Conservation (phyloP, 2,888 invertebrate genomes). For the Eutolmus rufibarbis region DNA sequence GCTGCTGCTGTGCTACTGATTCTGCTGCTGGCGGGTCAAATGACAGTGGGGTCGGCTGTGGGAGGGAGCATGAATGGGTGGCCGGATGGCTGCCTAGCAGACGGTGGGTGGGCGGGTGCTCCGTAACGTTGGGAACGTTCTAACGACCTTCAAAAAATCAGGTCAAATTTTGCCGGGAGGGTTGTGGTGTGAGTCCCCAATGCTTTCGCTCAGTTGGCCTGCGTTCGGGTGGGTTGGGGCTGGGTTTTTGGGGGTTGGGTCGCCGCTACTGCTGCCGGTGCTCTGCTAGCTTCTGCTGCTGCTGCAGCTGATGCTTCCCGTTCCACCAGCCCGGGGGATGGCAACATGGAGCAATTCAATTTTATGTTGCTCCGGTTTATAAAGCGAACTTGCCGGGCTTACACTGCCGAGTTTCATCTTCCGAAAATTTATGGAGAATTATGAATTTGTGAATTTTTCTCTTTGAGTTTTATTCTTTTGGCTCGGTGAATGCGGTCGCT, state of each 20-base stretch:
- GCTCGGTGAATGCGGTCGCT: neutral
- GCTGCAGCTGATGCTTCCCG: neutral
- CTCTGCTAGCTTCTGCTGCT: neutral
- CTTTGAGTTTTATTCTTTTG: neutral
- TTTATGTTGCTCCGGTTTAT: constrained; percentile 37
- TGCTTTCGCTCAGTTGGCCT: neutral
- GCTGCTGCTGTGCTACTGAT: neutral
- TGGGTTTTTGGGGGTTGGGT: neutral
- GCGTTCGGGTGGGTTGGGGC: neutral
- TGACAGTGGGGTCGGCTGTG: neutral
- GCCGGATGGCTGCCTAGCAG: neutral
- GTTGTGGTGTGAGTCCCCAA: neutral
- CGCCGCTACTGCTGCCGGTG: neutral
- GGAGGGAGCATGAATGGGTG: neutral
- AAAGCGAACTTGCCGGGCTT: constrained; percentile 11
- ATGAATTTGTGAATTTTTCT: neutral
- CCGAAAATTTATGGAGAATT: neutral
- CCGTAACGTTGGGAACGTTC: constrained; percentile 16
- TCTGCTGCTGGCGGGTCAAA: neutral
- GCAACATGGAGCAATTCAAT: constrained; percentile 34
- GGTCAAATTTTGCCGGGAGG: constrained; percentile 49
- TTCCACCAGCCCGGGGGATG: neutral
- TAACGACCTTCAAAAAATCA: constrained; percentile 52
- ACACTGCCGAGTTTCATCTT: constrained; percentile 15
- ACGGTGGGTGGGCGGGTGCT: neutral